Percentiles rank a stretch among this genome's conserved stretches.
phyloP scores from a whole-genome alignment of 53 echinoderm and acorn worm genomes.

The Arbacia lixula region DNA sequence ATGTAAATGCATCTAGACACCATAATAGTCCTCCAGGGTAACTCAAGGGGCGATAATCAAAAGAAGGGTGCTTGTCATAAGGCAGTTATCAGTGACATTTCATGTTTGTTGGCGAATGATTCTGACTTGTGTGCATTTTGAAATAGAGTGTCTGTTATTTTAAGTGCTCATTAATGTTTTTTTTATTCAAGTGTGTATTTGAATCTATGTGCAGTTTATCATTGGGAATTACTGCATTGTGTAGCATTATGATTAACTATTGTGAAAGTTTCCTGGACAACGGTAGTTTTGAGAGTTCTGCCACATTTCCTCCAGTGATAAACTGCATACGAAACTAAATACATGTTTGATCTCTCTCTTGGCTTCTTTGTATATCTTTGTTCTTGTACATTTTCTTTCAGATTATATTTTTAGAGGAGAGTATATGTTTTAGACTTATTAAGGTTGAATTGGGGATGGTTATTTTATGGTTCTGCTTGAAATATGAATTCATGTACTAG shows the following conservation, averaged over 20 bases:
- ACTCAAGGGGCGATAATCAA: neutral
- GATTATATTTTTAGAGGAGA: no score
- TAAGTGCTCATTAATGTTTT: slow-evolving; percentile 3
- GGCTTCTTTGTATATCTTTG: no score
- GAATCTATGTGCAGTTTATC: neutral
- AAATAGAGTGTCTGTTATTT: neutral
- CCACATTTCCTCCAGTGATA: neutral
- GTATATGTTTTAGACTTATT: no score
- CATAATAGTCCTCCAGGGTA: no score
- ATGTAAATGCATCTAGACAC: no score
- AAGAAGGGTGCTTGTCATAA: neutral
- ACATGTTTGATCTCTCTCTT: no score
- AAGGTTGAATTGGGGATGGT: no score
- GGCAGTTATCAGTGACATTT: neutral
- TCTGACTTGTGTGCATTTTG: neutral
- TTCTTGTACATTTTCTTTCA: no score
- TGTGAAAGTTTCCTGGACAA: slow-evolving; percentile 2
- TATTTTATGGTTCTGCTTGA: no score
- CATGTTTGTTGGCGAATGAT: neutral
- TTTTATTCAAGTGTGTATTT: neutral
- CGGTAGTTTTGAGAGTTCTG: slow-evolving; percentile 30
- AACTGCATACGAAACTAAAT: no score
- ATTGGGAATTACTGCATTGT: neutral
- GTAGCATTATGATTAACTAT: slow-evolving; percentile 15
- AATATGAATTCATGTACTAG: no score